Conservation (phyloP, 2,113 vertebrate genomes). For the Tyto alba region DNA sequence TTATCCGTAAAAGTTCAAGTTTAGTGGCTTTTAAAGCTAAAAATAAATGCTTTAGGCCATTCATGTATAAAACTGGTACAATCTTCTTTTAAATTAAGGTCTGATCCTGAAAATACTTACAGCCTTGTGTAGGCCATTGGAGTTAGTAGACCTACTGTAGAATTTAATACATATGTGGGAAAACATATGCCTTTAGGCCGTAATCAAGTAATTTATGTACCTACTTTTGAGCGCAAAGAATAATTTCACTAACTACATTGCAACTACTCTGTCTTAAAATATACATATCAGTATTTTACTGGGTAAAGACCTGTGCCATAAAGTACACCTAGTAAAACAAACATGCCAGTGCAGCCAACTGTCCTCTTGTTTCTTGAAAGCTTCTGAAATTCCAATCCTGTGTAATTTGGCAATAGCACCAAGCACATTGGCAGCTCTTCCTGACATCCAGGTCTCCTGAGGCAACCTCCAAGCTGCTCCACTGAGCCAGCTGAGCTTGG, state of each 20-base stretch:
- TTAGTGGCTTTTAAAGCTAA: not conserved
- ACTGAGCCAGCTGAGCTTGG: not conserved
- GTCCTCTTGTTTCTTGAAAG: not conserved
- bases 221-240: not conserved
- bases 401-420: not conserved
- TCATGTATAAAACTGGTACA: not conserved
- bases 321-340: not conserved
- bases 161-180: not conserved
- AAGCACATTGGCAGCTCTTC: not conserved
- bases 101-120: not conserved
- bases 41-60: not conserved
- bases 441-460: not conserved
- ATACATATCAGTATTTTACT: not conserved
- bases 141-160: not conserved
- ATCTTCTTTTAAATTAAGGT: not conserved
- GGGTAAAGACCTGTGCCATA: not conserved
- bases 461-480: not conserved
- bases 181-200: not conserved
- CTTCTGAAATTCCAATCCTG: not conserved
- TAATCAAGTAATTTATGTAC: not conserved
- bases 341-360: not conserved
- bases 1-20: not conserved
- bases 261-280: not conserved
- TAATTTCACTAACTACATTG: not conserved
- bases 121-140: not conserved